A percentile compares a stretch with the other conserved stretches of the same genome.
These are phyloP conservation scores for Crotalus horridus DNA, from an alignment of 2,113 vertebrate species.

Conservation along the genomic window DNA sequence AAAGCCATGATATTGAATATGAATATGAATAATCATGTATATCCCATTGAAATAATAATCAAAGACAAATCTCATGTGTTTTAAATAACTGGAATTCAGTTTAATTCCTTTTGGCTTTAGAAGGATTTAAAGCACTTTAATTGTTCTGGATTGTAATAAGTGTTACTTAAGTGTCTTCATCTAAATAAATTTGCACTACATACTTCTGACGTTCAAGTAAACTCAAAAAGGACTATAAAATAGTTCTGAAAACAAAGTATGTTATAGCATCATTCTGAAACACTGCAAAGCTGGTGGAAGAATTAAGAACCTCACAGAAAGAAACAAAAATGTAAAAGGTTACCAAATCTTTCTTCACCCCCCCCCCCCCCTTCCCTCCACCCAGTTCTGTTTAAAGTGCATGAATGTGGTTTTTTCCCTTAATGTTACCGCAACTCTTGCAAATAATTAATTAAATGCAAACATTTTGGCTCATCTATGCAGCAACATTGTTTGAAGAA, in stretches of 20 bases:
- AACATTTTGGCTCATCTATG: conserved; percentile 68
- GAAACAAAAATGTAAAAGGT: conserved; percentile 30
- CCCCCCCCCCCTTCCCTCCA: neutral
- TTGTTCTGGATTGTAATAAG: neutral
- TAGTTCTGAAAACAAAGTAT: conserved; percentile 35
- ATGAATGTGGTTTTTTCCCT: conserved; percentile 61
- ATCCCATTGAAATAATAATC: neutral
- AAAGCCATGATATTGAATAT: neutral
- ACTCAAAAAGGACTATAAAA: conserved; percentile 11
- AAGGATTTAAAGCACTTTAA: neutral
- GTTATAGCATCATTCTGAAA: conserved; percentile 38
- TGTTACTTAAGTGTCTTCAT: neutral
- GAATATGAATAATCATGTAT: neutral
- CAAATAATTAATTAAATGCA: conserved; percentile 58
- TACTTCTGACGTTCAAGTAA: conserved; percentile 9
- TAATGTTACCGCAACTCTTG: conserved; percentile 54
- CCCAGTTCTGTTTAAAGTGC: conserved; percentile 73
- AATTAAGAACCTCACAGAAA: conserved; percentile 8
- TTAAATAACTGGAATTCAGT: neutral
- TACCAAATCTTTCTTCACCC: neutral
- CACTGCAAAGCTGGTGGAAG: conserved; percentile 7
- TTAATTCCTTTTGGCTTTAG: neutral
- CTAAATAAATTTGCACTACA: neutral
- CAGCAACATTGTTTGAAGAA: conserved; percentile 64
- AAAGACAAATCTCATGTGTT: neutral